Evolutionary conservation across 2,797 vertebrate species (phyloP), one percentile per base, ranked within the genome.

Genomic region (Poecilia gillii): DNA sequence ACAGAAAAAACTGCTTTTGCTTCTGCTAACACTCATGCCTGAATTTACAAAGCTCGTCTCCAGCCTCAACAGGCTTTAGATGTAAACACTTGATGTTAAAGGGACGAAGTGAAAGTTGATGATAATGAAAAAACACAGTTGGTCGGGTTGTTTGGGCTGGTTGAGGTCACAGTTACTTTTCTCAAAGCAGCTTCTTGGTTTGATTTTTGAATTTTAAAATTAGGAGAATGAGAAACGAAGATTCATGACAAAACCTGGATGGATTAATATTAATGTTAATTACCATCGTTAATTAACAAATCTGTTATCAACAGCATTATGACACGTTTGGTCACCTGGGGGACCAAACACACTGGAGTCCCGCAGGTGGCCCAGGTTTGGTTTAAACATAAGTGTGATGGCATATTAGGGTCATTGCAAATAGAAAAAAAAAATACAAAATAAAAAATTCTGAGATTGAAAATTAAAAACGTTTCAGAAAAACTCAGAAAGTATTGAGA

Each of bases 81-180:
- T 75, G 82, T 80, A 78, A 88, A 89, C 83, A 43, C 64, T 57
- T 3, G 7, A 14, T 76, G 5, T 81, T 77, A 57, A 80, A 80
- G 75, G 47, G 70, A 80, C 31, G 68, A 73, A 39, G 25, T 6
- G 62, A 84, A 23, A 20, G 55, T 33, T 0, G 20, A 33, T 51
- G 7, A 33, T 1, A 74, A n/a, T 0, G 36, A 51, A 55, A 81
- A 84, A 46, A 70, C 53, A 83, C 70, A 70, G 25, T 74, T 71
- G 78, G 74, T 81, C 80, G 87, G 92, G 88, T 92, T 91, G 92
- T 89, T 89, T 84, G 85, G 66, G 81, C 89, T 75, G 85, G 71
- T 76, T 84, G 80, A 91, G 88, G 84, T 92, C 91, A 90, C 89
- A 88, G 74, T 85, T 81, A 79, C 86, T 9, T 81, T 80, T 49